Evolutionary conservation across 2,113 vertebrate genomes (phyloP).

Genomic region (Todiramphus saurophagus): DNA sequence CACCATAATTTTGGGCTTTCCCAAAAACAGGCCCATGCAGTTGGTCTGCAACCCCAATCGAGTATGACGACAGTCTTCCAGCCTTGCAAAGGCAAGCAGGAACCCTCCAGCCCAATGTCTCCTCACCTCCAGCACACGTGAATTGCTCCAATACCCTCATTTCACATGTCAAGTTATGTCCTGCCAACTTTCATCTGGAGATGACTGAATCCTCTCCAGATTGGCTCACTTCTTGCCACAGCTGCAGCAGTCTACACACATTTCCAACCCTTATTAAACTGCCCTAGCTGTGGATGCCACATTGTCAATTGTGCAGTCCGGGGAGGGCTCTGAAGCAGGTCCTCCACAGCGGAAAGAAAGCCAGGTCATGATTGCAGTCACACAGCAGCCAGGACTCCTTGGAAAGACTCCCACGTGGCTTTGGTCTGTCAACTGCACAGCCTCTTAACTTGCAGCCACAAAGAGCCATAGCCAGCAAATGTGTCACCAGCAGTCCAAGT

Average conservation of each 20-base stretch:
- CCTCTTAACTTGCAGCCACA: neutral
- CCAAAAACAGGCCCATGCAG: neutral
- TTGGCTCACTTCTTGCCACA: neutral
- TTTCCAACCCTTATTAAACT: neutral
- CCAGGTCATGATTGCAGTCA: neutral
- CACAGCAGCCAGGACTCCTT: neutral
- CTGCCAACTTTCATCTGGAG: neutral
- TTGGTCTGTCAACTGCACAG: neutral
- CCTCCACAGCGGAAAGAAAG: neutral
- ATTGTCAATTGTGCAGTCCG: neutral
- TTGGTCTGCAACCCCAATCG: fast-evolving
- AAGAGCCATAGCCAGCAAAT: neutral
- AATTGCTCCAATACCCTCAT: neutral
- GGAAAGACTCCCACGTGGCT: neutral
- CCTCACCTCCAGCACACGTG: neutral
- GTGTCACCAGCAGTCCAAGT: neutral
- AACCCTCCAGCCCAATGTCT: neutral
- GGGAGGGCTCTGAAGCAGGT: neutral
- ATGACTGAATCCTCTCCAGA: neutral
- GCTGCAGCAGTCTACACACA: neutral
- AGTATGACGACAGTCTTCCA: neutral
- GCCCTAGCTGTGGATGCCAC: neutral
- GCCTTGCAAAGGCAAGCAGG: neutral
- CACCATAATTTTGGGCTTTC: neutral
- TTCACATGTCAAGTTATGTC: neutral